Evolutionary conservation across 2,113 vertebrate species (phyloP), one percentile per base, ranked within the genome.

Genomic region (Eptatretus burgeri): DNA sequence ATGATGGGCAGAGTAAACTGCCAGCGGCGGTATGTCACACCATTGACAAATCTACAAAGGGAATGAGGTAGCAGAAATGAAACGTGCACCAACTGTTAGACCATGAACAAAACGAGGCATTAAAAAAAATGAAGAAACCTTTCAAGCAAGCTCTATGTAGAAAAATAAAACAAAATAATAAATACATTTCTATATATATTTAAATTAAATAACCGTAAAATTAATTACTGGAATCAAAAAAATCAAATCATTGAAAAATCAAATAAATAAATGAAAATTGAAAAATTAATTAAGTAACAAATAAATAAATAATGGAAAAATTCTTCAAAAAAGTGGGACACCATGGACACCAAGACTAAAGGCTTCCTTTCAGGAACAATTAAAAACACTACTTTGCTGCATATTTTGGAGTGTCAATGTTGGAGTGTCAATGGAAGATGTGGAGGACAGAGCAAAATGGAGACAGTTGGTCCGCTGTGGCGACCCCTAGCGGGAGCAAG

Each of bases 1-100:
- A 98, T 98, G 88, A 98, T 98, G 0, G 91, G 91, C 8, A 98
- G 74, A 1, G 86, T 88, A 72, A 98, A 98, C 73, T 94, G 91
- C 91, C 89, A 98, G 14, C 85, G 86, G 63, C 93, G 81, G 70
- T 98, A 98, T 0, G 91, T 96, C 51, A 85, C 87, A 41, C 91
- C 91, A 0, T 98, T 98, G 14, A 98, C 89, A 19, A 81, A 96
- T 67, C 89, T 85, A 71, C 4, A 51, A 7, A 17, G 9, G 5
- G 60, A 51, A 20, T 63, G 65, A 20, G 20, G 50, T 14, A 10
- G 62, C 5, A n/a, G n/a, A 12, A 50, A 20, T 13, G 9, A 51
- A 49, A 11, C 11, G 13, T 10, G 14, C 14, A 64, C 20, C 51
- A 60, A 16, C 7, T 41, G 27, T 41, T 7, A 41, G 49, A 10